Evolutionary conservation across 2,797 vertebrate species (phyloP), one percentile per base, ranked within the genome.

Genomic region (Danio albolineatus): DNA sequence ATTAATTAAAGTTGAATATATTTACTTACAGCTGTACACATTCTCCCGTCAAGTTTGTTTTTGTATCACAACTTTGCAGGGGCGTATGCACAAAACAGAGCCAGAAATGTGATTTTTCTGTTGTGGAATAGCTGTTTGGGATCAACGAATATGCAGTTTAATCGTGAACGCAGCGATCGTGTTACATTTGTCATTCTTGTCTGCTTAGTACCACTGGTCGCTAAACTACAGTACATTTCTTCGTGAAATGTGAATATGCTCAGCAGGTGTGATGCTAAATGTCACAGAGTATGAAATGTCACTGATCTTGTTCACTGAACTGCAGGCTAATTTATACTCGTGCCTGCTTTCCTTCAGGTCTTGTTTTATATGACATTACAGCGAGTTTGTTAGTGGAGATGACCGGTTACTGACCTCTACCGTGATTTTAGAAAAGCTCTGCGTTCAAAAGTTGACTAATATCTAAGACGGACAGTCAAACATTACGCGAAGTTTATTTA

Each of bases 271-370:
- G 19, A 73, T 48, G 41, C 46, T 57, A 73, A 73, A 73, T 73
- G 54, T 60, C 71, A 73, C 59, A 59, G 71, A 60, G n/a, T 56
- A 60, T 59, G 5, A 60, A 73, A 73, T 73, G 54, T 73, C 71
- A 59, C 13, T 57, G 71, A 60, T 73, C 21, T 38, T 73, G 39
- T 73, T 21, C 28, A 17, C 8, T 48, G 71, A 60, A 73, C 43
- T 73, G 71, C 39, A 17, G 38, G n/a, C 3, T 0, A 48, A 60
- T 60, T 48, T 53, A 14, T 73, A 41, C 21, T 28, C 21, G 9
- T 57, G 53, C 7, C 14, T 19, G 69, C 38, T 73, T 46, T 59
- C 9, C 54, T 73, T 57, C 54, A 48, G 71, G 39, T 57, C 41
- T 36, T 46, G 19, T 46, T n/a, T 73, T 36, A n/a, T 53, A 4